A percentile compares a stretch with the other conserved stretches of the same genome.
Evolutionary conservation across 1,140 invertebrate species (phyloP).

Genomic region (Pogonomyrmex californicus): DNA sequence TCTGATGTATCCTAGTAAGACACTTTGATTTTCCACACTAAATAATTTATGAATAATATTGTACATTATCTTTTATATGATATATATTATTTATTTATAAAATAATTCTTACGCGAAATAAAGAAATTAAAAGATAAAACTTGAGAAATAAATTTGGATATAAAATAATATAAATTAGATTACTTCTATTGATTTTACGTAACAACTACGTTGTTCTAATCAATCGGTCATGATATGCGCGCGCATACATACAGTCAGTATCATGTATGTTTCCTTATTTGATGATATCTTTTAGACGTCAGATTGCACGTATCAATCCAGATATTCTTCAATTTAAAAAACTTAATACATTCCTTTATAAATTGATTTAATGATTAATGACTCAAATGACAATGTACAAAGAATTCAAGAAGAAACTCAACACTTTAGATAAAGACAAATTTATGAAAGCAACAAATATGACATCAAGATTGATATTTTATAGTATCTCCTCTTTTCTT

Average conservation of each 20-base stretch:
- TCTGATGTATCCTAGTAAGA: neutral
- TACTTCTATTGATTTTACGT: conserved; percentile 76
- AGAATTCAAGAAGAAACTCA: neutral
- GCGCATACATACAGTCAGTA: conserved; percentile 70
- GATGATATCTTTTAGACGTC: neutral
- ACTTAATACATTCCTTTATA: neutral
- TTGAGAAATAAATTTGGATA: neutral
- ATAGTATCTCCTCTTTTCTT: conserved; percentile 76
- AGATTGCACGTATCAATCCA: neutral
- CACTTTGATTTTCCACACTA: neutral
- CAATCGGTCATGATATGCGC: conserved; percentile 84
- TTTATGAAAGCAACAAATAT: neutral
- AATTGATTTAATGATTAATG: neutral
- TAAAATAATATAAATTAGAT: conserved; percentile 7
- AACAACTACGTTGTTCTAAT: conserved; percentile 81
- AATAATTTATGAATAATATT: neutral
- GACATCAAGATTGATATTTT: neutral
- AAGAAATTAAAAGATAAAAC: neutral
- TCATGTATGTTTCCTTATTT: neutral
- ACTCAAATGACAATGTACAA: neutral
- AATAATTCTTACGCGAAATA: neutral
- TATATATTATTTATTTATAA: neutral
- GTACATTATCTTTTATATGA: neutral
- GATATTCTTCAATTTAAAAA: conserved; percentile 3
- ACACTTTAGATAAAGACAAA: too few relatives aligned